Evolutionary conservation across 1,140 invertebrate genomes (phyloP).

Genomic region (Rhopalosiphum padi): DNA sequence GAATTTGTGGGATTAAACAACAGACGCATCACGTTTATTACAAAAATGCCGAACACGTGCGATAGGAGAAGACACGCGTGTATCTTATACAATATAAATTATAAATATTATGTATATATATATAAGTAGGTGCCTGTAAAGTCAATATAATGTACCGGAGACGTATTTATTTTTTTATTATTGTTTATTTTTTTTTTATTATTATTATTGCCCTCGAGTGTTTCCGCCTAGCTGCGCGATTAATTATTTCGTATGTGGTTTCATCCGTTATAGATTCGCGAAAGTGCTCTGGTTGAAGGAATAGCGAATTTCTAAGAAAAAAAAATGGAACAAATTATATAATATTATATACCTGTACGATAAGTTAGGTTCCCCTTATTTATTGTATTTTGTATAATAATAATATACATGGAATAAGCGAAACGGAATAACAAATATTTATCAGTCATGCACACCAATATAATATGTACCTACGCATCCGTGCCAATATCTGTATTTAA

Average conservation of each 20-base stretch:
- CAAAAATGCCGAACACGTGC: background rate
- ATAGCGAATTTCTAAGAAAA: background rate
- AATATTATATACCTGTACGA: background rate
- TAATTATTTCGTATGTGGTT: background rate
- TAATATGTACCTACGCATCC: background rate
- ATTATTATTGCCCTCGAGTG: background rate
- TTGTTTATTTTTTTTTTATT: background rate
- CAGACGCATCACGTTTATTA: slow-evolving; percentile 5
- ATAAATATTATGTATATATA: background rate
- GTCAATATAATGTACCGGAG: background rate
- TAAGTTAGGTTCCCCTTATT: background rate
- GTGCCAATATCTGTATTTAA: background rate
- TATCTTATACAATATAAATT: background rate
- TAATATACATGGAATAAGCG: background rate
- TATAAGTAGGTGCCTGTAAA: background rate
- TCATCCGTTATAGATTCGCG: too few relatives aligned
- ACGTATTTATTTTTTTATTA: background rate
- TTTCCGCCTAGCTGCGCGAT: background rate
- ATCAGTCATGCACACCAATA: background rate
- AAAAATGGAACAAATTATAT: background rate
- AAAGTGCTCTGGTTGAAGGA: background rate
- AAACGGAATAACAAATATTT: background rate
- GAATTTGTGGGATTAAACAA: background rate
- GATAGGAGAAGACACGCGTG: background rate
- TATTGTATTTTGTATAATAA: background rate